Conservation (phyloP, 2,888 invertebrate genomes). For the Glaucopsyche alexis region DNA sequence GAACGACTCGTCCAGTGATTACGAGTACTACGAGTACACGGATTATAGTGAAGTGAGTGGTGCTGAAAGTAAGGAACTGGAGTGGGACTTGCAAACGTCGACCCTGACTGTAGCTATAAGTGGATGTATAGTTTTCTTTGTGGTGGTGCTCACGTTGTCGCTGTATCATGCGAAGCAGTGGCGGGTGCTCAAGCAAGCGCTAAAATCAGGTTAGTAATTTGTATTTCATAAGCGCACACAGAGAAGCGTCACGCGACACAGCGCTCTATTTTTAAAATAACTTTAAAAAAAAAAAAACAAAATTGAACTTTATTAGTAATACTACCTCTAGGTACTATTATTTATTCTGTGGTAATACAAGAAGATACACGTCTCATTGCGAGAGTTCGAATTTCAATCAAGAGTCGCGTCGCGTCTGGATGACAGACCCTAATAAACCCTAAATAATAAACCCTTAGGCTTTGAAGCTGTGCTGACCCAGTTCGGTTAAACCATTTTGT, state of each 20-base stretch:
- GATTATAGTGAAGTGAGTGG: conserved; percentile 71
- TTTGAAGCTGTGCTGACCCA: too few relatives aligned
- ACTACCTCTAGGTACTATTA: too few relatives aligned
- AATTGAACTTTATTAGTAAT: too few relatives aligned
- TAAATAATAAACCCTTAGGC: too few relatives aligned
- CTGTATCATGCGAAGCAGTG: conserved; percentile 89
- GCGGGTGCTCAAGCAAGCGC: conserved; percentile 87
- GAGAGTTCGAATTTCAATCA: too few relatives aligned
- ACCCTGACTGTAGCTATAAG: conserved; percentile 86
- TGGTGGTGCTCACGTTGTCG: conserved; percentile 87
- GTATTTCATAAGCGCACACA: neutral
- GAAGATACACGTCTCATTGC: too few relatives aligned
- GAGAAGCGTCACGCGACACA: neutral
- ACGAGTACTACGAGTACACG: conserved; percentile 68
- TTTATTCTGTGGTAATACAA: too few relatives aligned
- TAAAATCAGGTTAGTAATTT: conserved; percentile 84
- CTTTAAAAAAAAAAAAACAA: too few relatives aligned
- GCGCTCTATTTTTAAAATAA: too few relatives aligned
- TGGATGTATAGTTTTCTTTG: conserved; percentile 89
- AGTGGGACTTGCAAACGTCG: conserved; percentile 88
- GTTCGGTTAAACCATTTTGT: too few relatives aligned
- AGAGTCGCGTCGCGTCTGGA: too few relatives aligned
- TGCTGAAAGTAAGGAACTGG: conserved; percentile 51
- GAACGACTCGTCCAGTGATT: conserved; percentile 60
- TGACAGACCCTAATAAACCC: too few relatives aligned